Percentiles rank a stretch among this genome's conserved stretches.
Conservation (phyloP, 1,140 invertebrate genomes). For the Drosophila seguyi region DNA sequence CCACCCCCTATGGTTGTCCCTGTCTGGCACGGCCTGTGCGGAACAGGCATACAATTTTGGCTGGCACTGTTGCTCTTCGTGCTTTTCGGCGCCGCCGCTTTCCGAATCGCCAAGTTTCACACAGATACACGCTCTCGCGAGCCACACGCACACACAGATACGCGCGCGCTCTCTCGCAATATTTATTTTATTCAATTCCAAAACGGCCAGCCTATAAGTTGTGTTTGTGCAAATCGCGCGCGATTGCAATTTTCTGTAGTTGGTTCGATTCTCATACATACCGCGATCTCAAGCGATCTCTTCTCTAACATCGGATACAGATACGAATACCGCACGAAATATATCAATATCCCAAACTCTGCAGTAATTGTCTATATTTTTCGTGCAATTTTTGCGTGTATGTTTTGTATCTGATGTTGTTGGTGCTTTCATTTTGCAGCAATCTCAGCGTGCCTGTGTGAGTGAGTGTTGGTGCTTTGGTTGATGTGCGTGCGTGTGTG, state of each 20-base stretch:
- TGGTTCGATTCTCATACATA: constrained; percentile 29
- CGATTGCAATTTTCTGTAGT: constrained; percentile 33
- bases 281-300: constrained; percentile 42
- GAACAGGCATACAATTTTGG: background rate
- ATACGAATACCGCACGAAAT: background rate
- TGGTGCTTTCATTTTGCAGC: constrained; percentile 74
- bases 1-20: constrained; percentile 12
- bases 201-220: constrained; percentile 46
- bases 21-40: constrained; percentile 4
- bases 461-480: constrained; percentile 55
- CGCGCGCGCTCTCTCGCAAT: constrained; percentile 19
- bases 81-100: constrained; percentile 28
- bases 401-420: constrained; percentile 50
- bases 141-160: background rate
- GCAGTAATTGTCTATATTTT: constrained; percentile 40
- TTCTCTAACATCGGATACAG: background rate
- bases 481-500: constrained; percentile 23
- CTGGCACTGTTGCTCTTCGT: constrained; percentile 16
- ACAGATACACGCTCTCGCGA: constrained; percentile 19
- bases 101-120: constrained; percentile 22
- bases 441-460: constrained; percentile 47
- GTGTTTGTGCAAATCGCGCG: constrained; percentile 50
- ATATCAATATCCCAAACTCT: constrained; percentile 5
- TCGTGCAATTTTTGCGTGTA: constrained; percentile 34
- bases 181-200: constrained; percentile 55